Conservation (phyloP, 2,797 vertebrate genomes). For the Nyctibius grandis region DNA sequence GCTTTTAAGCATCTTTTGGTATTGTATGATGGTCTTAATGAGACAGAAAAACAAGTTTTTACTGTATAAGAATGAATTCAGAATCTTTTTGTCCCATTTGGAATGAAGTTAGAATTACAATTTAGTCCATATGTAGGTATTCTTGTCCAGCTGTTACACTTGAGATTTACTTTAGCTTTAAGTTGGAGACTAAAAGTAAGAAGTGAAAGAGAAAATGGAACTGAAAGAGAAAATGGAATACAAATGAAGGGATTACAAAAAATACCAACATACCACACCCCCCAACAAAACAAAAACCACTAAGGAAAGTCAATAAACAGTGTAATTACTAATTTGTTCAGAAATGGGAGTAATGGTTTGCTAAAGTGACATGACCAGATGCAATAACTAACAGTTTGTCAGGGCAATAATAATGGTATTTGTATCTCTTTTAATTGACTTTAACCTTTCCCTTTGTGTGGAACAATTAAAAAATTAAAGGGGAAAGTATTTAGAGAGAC, state of each 20-base stretch:
- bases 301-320: constrained; percentile 57
- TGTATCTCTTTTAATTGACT: constrained; percentile 71
- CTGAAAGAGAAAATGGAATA: background rate
- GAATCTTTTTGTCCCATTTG: background rate
- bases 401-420: constrained; percentile 66
- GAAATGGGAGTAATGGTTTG: constrained; percentile 56
- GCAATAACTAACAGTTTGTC: constrained; percentile 63
- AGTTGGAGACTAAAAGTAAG: constrained; percentile 6
- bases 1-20: constrained; percentile 65
- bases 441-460: constrained; percentile 72
- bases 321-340: constrained; percentile 63
- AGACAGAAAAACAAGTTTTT: constrained; percentile 3
- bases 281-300: background rate
- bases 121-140: background rate
- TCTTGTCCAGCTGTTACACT: constrained; percentile 5
- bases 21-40: constrained; percentile 49
- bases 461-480: constrained; percentile 73
- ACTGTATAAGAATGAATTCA: constrained; percentile 22
- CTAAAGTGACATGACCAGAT: constrained; percentile 58
- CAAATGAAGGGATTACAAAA: background rate
- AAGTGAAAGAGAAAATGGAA: constrained; percentile 1
- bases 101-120: background rate
- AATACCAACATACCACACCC: no score
- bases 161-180: constrained; percentile 1
- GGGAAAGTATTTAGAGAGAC: constrained; percentile 67